Conservation (phyloP, 2,113 vertebrate genomes). For the Chionodraco myersi region DNA sequence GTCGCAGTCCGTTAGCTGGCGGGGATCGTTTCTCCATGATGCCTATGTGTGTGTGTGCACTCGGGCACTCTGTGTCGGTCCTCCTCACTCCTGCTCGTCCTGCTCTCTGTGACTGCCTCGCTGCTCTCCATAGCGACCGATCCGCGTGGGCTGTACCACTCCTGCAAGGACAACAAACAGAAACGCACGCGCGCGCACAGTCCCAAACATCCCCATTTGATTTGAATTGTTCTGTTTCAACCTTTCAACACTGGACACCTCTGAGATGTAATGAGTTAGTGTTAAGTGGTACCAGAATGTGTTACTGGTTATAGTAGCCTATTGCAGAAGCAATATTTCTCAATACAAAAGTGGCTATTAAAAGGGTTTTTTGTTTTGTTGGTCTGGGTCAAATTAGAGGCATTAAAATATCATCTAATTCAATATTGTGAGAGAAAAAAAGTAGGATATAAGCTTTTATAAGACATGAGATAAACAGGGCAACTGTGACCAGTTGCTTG, state of each 20-base stretch:
- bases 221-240: not conserved
- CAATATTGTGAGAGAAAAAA: too few relatives aligned
- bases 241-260: not conserved
- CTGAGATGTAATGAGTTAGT: not conserved
- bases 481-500: too few relatives aligned
- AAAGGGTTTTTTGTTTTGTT: too few relatives aligned
- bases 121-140: slow-evolving; percentile 72
- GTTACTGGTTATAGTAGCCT: not conserved
- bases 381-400: too few relatives aligned
- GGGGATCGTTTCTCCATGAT: slow-evolving; percentile 76
- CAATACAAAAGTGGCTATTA: not conserved
- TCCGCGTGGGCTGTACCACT: slow-evolving; percentile 75
- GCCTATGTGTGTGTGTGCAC: slow-evolving; percentile 35
- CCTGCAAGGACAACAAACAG: slow-evolving; percentile 44
- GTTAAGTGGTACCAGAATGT: too few relatives aligned
- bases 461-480: too few relatives aligned
- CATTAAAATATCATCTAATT: too few relatives aligned
- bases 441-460: too few relatives aligned
- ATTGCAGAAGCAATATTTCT: not conserved
- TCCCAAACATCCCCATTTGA: not conserved
- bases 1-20: slow-evolving; percentile 48
- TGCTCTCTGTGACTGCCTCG: slow-evolving; percentile 46
- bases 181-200: not conserved
- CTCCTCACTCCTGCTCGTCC: slow-evolving; percentile 31
- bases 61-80: slow-evolving; percentile 36